phyloP scores from a whole-genome alignment of 2,113 vertebrate species.

The Mesocricetus auratus region DNA sequence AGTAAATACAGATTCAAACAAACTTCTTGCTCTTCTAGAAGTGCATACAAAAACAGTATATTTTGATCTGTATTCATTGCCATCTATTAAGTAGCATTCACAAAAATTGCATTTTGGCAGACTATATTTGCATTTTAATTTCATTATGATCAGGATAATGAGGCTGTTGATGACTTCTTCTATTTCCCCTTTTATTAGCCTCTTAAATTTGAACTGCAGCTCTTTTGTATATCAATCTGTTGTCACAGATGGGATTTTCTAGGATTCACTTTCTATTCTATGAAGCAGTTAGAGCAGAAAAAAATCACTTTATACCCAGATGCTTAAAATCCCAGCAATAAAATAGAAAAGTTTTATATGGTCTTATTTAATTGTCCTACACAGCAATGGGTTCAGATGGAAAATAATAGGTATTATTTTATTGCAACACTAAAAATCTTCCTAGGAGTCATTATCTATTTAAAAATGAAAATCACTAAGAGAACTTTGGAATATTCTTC shows the following conservation, averaged over 20 bases:
- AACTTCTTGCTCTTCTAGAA: slow-evolving; percentile 72
- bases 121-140: slow-evolving; percentile 85
- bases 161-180: slow-evolving; percentile 81
- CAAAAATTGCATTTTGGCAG: slow-evolving; percentile 81
- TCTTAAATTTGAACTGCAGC: slow-evolving; percentile 78
- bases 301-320: slow-evolving; percentile 73
- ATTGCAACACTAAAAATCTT: slow-evolving; percentile 39
- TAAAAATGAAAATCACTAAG: slow-evolving; percentile 14
- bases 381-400: background rate
- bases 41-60: slow-evolving; percentile 64
- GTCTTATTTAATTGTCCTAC: slow-evolving; percentile 48
- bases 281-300: slow-evolving; percentile 76
- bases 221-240: slow-evolving; percentile 82
- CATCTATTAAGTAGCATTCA: slow-evolving; percentile 75
- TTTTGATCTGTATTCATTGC: slow-evolving; percentile 81
- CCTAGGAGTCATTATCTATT: slow-evolving; percentile 24
- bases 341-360: slow-evolving; percentile 16
- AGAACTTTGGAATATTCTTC: background rate
- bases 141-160: slow-evolving; percentile 84
- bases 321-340: slow-evolving; percentile 63
- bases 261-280: slow-evolving; percentile 82
- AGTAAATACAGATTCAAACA: slow-evolving; percentile 76
- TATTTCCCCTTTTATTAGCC: slow-evolving; percentile 69
- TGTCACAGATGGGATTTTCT: slow-evolving; percentile 78
- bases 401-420: slow-evolving; percentile 24